Base-by-base conservation (phyloP, 2,797 vertebrate genomes). In the Zalophus californianus region DNA sequence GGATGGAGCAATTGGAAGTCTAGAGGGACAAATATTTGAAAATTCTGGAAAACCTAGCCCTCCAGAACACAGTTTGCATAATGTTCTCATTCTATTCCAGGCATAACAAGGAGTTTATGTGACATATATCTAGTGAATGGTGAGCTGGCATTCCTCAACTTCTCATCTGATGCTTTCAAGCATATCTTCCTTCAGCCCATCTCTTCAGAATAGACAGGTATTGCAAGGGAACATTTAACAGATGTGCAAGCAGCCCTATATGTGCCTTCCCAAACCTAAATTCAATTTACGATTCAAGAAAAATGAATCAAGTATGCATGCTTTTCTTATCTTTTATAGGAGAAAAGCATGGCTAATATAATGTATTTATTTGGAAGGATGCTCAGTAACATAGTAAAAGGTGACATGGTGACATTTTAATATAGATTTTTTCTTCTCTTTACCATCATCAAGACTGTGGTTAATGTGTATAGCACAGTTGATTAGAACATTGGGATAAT, bases 401-500 rank as follows among this genome's bases (percentile, higher is more conserved):
- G 38, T 58, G 83, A 92, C 75, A 73, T 35, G 3, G 54, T 35
- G 35, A n/a, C 38, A 23, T 78, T 96, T 96, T 70, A 91, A 89
- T 35, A 79, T 0, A 44, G 29, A 60, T 3, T 50, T 84, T 90
- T 50, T 85, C 79, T 88, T 92, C 15, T 68, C 32, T 85, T 94
- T 68, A 54, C 18, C 3, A 0, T 86, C 38, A 93, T 90, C 16
- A 70, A 70, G 32, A 68, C 25, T 68, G 2, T 56, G 64, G 32
- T 60, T 75, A 90, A 41, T 79, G 27, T 79, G 58, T 41, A 23
- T 20, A 90, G 18, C 1, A 13, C n/a, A 77, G 32, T 16, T 95
- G 75, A 96, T 96, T 79, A 80, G 66, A 92, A 95, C 86, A 77
- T 25, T 93, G 90, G 90, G 62, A 91, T 90, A 96, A 93, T 91